Evolutionary conservation across 23 tunicate species (phyloP).

Genomic region (Trididemnum clinides): DNA sequence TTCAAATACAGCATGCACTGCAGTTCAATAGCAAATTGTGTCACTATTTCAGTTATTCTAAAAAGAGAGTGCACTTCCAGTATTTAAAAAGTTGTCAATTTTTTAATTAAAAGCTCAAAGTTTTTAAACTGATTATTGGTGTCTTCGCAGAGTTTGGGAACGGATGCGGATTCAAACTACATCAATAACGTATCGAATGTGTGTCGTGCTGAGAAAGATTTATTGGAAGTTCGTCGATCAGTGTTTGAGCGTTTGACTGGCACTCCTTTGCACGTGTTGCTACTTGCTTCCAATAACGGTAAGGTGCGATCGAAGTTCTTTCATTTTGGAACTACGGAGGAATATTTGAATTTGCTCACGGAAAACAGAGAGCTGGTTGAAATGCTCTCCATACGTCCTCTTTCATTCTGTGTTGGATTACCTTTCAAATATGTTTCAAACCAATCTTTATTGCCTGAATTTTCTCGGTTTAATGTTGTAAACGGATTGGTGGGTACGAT

Average conservation of each 20-base stretch:
- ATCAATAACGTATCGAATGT: constrained; percentile 71
- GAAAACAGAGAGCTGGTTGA: constrained; percentile 18
- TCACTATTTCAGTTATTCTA: no score
- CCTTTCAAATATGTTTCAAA: constrained; percentile 38
- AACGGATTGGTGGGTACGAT: neutral
- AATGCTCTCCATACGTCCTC: constrained; percentile 14
- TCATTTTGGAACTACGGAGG: constrained; percentile 81
- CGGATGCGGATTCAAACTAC: constrained; percentile 47
- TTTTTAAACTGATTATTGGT: no score
- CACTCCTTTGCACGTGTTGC: constrained; percentile 47
- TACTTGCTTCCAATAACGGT: neutral
- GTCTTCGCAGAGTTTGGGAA: constrained; percentile 48
- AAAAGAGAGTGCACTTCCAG: no score
- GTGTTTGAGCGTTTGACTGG: constrained; percentile 44
- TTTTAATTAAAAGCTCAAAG: no score
- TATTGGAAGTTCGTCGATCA: constrained; percentile 38
- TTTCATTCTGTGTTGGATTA: constrained; percentile 48
- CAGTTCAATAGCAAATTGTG: no score
- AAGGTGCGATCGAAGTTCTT: constrained; percentile 52
- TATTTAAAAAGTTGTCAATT: no score
- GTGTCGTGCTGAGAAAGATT: constrained; percentile 32
- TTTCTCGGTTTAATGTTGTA: neutral
- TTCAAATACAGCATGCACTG: no score
- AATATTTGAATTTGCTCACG: constrained; percentile 48
- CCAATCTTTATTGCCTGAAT: neutral